Percentiles rank a stretch among this genome's conserved stretches.
These are phyloP conservation scores for Patagioenas fasciata DNA, from an alignment of 2,113 vertebrate species.

Conservation along the genomic window DNA sequence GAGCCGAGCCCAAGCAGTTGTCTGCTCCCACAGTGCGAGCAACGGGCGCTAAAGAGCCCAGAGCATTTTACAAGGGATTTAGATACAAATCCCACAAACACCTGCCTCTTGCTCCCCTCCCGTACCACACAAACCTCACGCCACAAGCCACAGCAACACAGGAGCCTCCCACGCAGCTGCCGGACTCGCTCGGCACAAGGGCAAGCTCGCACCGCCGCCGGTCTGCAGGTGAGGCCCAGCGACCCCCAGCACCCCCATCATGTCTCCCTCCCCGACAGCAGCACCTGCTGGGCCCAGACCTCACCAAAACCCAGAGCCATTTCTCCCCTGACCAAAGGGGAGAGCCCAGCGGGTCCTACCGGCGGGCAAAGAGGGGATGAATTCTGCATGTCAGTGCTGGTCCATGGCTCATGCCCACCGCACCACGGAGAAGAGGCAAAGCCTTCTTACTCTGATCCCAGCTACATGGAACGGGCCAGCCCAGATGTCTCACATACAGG, in stretches of 20 bases:
- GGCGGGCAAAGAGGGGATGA: background rate
- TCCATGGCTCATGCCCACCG: background rate
- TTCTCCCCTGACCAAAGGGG: no score
- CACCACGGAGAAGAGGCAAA: background rate
- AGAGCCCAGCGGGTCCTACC: background rate
- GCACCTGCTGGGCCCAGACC: background rate
- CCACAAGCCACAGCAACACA: accelerated
- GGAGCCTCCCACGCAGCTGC: background rate
- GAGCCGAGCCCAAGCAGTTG: background rate
- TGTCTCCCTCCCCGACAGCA: accelerated
- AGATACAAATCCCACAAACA: background rate
- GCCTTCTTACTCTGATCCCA: background rate
- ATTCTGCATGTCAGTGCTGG: background rate
- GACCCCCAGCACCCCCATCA: accelerated
- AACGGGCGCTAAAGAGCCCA: background rate
- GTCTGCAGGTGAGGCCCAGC: background rate
- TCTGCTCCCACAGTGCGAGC: background rate
- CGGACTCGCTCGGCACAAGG: accelerated
- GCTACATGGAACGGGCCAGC: background rate
- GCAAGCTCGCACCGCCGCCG: accelerated
- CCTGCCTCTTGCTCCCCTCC: background rate
- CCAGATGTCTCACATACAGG: background rate
- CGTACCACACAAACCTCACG: accelerated
- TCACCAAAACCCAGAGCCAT: background rate
- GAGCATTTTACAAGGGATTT: background rate